phyloP scores from a whole-genome alignment of 2,888 invertebrate genomes.

The Erpobdella octoculata region DNA sequence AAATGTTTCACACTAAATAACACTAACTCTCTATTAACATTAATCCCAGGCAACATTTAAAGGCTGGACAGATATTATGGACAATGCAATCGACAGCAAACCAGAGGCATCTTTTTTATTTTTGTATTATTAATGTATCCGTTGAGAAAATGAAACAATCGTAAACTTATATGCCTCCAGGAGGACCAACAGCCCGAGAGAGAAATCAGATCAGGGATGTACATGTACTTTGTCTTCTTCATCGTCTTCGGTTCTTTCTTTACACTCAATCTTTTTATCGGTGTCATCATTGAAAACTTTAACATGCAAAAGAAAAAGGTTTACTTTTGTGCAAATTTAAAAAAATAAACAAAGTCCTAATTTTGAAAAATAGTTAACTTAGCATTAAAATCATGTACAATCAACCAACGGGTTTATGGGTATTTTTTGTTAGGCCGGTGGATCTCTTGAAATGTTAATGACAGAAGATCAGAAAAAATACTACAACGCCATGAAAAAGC shows the following conservation, averaged over 20 bases:
- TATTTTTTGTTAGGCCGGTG: constrained; percentile 65
- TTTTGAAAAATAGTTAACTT: neutral
- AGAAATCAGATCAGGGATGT: constrained; percentile 92
- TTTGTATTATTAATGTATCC: neutral
- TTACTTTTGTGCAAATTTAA: constrained; percentile 56
- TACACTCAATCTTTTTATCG: constrained; percentile 97
- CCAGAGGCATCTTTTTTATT: constrained; percentile 10
- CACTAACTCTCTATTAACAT: neutral
- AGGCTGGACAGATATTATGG: constrained; percentile 97
- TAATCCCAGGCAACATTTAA: constrained; percentile 78
- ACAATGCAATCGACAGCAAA: constrained; percentile 48
- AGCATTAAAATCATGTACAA: too few species aligned
- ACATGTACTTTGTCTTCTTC: constrained; percentile 97
- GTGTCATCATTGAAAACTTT: constrained; percentile 99
- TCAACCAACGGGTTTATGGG: too few species aligned
- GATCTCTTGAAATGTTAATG: constrained; percentile 98
- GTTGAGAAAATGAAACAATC: neutral
- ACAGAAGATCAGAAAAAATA: constrained; percentile 61
- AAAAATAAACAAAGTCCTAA: neutral
- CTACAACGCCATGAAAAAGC: constrained; percentile 99
- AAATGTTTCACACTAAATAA: neutral
- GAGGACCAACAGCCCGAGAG: constrained; percentile 68
- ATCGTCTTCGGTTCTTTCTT: constrained; percentile 99
- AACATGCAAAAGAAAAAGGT: constrained; percentile 97
- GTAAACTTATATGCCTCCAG: neutral